phyloP scores from a whole-genome alignment of 2,113 vertebrate genomes.

The Tragelaphus buxtoni region DNA sequence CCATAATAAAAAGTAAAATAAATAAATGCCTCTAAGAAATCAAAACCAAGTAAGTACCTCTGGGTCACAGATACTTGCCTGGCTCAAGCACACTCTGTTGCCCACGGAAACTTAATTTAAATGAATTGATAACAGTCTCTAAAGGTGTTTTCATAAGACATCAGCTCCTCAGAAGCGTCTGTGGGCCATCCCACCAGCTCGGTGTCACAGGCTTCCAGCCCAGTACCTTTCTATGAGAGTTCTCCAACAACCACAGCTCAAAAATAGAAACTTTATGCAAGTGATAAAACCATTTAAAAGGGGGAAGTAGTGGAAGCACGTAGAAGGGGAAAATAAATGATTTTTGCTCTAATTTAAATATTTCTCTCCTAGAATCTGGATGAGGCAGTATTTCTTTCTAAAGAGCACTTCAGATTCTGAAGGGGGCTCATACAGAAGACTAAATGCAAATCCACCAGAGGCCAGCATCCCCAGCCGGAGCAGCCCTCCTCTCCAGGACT shows the following conservation, averaged over 20 bases:
- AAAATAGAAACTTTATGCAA: background rate
- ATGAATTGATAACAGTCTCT: background rate
- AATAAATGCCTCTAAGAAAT: conserved; percentile 5
- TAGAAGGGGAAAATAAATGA: background rate
- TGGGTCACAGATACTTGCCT: background rate
- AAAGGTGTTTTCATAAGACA: background rate
- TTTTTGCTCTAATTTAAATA: background rate
- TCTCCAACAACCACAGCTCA: background rate
- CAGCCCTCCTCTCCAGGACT: background rate
- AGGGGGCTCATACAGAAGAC: background rate
- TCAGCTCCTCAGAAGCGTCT: background rate
- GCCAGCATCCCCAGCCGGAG: background rate
- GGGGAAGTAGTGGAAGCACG: background rate
- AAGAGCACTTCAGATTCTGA: background rate
- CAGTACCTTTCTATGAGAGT: background rate
- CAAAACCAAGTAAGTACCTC: background rate
- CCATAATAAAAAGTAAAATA: background rate
- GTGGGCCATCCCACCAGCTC: background rate
- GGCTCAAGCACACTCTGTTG: background rate
- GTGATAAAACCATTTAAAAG: conserved; percentile 3
- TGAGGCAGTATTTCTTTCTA: background rate
- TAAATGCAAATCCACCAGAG: background rate
- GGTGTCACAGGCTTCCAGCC: background rate
- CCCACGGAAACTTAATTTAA: background rate
- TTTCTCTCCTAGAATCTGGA: background rate